Evolutionary conservation across 2,113 vertebrate species (phyloP).

Genomic region (Pollachius pollachius): DNA sequence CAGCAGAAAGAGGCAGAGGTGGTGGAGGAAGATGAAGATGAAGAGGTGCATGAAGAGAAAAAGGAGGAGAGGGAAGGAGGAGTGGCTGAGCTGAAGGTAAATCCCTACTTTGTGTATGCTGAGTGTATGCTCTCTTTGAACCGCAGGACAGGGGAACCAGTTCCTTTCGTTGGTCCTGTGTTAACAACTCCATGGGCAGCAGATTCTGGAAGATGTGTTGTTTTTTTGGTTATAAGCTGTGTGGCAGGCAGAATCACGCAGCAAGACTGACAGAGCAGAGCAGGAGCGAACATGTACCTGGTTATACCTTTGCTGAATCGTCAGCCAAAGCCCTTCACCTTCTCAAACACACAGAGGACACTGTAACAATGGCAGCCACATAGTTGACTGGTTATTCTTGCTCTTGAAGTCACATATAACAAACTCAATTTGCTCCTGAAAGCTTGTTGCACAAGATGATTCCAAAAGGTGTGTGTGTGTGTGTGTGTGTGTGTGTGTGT

Average conservation of each 20-base stretch:
- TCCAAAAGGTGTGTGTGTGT: background rate
- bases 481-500: background rate
- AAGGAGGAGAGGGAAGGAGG: background rate
- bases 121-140: too few relatives aligned
- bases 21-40: background rate
- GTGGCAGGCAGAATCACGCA: too few relatives aligned
- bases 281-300: background rate
- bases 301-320: slow-evolving; percentile 16
- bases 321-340: slow-evolving; percentile 23
- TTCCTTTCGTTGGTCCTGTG: too few relatives aligned
- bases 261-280: too few relatives aligned
- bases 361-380: slow-evolving; percentile 22
- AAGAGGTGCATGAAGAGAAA: background rate
- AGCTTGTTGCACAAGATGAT: background rate
- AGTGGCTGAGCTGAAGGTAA: slow-evolving; percentile 45
- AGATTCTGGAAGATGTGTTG: too few relatives aligned
- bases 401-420: slow-evolving; percentile 31
- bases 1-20: background rate
- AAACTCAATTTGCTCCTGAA: background rate
- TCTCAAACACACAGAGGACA: slow-evolving; percentile 25
- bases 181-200: too few relatives aligned
- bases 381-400: slow-evolving; percentile 40
- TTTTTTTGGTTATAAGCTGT: too few relatives aligned
- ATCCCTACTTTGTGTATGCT: background rate
- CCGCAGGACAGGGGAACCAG: too few relatives aligned